Base-by-base conservation (phyloP, 2,888 invertebrate species). In the Eucera pruinosa region DNA sequence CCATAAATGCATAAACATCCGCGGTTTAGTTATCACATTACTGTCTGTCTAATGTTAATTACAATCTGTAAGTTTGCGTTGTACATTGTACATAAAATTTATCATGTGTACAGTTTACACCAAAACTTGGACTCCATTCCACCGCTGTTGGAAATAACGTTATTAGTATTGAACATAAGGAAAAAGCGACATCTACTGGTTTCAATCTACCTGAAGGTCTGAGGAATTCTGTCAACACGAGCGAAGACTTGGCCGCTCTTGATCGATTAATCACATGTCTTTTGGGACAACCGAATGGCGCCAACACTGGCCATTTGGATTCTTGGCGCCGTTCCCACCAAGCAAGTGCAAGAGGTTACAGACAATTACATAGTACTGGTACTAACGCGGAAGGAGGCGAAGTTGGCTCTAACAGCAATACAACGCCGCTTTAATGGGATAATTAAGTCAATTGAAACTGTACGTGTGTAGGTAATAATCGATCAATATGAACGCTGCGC, bases 231-330 rank as follows among this genome's bases (percentile, higher is more conserved):
- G 88, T 74, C 13, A 89, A 60, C 45, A 86, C 87, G n/a, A 88
- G 68, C 52, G 94, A 94, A 73, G 95, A 96, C 83, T 93, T 95
- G 41, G 95, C 94, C 33, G 94, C 94, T 1, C 90, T 95, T 57
- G 96, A 96, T 86, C 94, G 95, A 87, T 92, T 95, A 23, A 93
- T 96, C 13, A 94, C 94, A 27, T 94, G 94, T 36, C 91, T 96
- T 18, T 89, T 96, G 20, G 94, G 94, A 39, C 93, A 93, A 69
- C 92, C 93, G 23, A 88, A 50, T 39, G 83, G 78, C 9, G 15
- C 61, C 11, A 67, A 57, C 48, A 33, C 78, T 3, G 74, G 54
- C 0, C 89, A 89, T 68, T 78, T 90, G 27, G 90, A 90, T 41
- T 87, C 84, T 52, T 89, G 89, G 89, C 86, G 88, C 2, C 86